Evolutionary conservation across 2,797 vertebrate species (phyloP), one percentile per base, ranked within the genome.

Genomic region (Halcyon badia): DNA sequence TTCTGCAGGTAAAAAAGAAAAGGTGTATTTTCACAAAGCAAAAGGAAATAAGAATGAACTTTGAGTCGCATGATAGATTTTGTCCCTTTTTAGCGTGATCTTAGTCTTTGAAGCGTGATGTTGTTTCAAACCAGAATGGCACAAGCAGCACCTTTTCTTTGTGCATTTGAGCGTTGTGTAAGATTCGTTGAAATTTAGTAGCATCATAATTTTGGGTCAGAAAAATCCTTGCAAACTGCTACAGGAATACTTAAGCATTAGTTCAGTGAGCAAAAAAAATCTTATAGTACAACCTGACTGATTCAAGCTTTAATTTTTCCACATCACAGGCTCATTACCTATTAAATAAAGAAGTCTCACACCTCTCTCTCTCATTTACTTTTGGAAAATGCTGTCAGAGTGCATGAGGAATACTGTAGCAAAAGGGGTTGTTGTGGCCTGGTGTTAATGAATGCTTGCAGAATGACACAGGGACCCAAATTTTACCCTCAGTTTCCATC

Each of bases 221-320:
- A 68, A 37, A 93, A 76, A 61, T 25, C 16, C 37, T 86, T 88
- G 46, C 42, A 65, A 71, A 81, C 28, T 58, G 39, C 41, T 84
- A 4, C 6, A 26, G 64, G 51, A 80, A 73, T 57, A 21, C 56
- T 72, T 79, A 79, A 79, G 14, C 52, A 51, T 77, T 79, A 44
- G 26, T 70, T 42, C 58, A 70, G 19, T 69, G 19, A 88, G 42
- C 12, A 77, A 65, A 87, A 84, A 52, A 41, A 31, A 5, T 28
- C 16, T 83, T 73, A 8, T 14, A 49, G 41, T 87, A 44, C 20
- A 87, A 51, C 8, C 24, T 0, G 0, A 49, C 21, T 51, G 70
- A 85, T 57, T 81, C 44, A 69, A 57, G 76, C 52, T 94, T 91
- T 88, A 85, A 61, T 87, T 94, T 83, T 95, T 79, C 41, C 17